Evolutionary conservation across 2,888 invertebrate species (phyloP), one percentile per base, ranked within the genome.

Genomic region (Drosophila algonquin): DNA sequence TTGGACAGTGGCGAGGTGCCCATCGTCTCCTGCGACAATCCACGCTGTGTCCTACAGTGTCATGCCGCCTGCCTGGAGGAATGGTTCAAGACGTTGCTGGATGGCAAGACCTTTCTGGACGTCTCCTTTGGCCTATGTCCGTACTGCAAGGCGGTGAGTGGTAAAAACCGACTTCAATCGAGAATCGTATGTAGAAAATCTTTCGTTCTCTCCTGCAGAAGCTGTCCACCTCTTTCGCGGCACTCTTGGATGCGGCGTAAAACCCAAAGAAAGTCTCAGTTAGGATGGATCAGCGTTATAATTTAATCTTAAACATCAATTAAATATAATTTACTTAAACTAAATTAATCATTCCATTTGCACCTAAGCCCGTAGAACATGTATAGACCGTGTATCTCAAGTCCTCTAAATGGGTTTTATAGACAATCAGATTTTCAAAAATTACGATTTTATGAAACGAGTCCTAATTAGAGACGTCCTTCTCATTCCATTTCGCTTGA

Each of bases 71-170:
- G 92, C 52, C 64, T 92, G 18, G 90, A 89, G 64, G 85, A 92
- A 73, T 92, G 92, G 92, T 92, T 92, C 55, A 80, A 89, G 16
- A 91, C 90, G 1, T 68, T 91, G 5, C 67, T 89, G 3, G 91
- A 91, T 35, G 90, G 90, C 0, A 92, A 90, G 74, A 89, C 87
- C 3, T 92, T 91, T 76, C 63, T 92, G 24, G 86, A 90, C 24
- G 91, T 92, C 1, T 80, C 91, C 3, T 90, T 92, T 53, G 92
- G 92, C 0, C 53, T 77, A 3, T 92, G 92, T 54, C 92, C 92
- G 0, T 91, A 89, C 68, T 92, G 92, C 71, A 92, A 92, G 81
- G 87, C 90, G 63, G 92, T 92, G 72, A 78, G 78, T 68, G 12
- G n/a, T 14, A 14, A 40, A 14, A 14, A 14, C 14, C 2, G 2